phyloP scores from a whole-genome alignment of 2,888 invertebrate species.

The Drosophila anomelani region DNA sequence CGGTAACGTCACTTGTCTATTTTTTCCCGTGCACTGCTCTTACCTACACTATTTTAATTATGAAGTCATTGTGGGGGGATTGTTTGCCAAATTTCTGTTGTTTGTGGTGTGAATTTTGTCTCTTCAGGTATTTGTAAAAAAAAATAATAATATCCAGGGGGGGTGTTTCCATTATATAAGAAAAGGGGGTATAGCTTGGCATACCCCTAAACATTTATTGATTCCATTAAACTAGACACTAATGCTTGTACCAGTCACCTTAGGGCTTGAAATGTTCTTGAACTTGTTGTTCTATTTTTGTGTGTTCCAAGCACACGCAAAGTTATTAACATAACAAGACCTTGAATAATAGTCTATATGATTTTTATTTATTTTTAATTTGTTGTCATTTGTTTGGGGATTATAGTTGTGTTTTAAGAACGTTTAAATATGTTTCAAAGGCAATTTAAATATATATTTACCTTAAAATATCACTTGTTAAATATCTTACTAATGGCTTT shows the following conservation, averaged over 20 bases:
- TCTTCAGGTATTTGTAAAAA: slow-evolving; percentile 21
- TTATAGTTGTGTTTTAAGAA: background rate
- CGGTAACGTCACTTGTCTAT: slow-evolving; percentile 50
- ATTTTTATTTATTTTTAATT: slow-evolving; percentile 26
- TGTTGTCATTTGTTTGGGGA: slow-evolving; percentile 2
- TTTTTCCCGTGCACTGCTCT: slow-evolving; percentile 37
- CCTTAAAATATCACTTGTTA: background rate
- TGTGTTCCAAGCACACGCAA: slow-evolving; percentile 32
- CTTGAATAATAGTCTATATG: slow-evolving; percentile 3
- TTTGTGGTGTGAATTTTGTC: slow-evolving; percentile 4
- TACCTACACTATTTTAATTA: slow-evolving; percentile 37
- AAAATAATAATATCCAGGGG: slow-evolving; percentile 18
- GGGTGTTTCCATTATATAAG: slow-evolving; percentile 18
- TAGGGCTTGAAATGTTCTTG: slow-evolving; percentile 25
- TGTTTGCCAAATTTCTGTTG: slow-evolving; percentile 36
- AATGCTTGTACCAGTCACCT: slow-evolving; percentile 20
- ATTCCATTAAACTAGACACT: slow-evolving; percentile 18
- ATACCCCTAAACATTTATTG: slow-evolving; percentile 15
- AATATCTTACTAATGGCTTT: background rate
- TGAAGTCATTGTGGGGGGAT: slow-evolving; percentile 45
- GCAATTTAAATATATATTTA: background rate
- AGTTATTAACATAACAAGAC: slow-evolving; percentile 24
- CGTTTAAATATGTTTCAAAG: background rate
- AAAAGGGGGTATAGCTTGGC: background rate
- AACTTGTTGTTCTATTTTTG: slow-evolving; percentile 42